Base-by-base conservation (phyloP, 2,797 vertebrate genomes). In the Sus cebifrons region DNA sequence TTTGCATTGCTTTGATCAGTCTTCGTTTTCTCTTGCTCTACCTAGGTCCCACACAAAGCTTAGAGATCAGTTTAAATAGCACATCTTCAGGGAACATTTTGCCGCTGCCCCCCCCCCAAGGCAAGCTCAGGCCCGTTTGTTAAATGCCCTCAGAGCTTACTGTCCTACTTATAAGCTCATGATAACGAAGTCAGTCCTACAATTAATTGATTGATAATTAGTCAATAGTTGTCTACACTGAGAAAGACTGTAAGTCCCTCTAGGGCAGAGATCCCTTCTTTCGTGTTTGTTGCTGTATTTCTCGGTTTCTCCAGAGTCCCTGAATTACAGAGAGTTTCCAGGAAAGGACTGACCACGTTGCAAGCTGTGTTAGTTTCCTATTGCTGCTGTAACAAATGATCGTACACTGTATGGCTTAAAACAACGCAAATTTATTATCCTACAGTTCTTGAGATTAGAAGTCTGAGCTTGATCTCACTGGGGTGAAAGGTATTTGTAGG, bases 21-120 rank as follows among this genome's bases (percentile, higher is more conserved):
- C 36, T 78, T 82, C 70, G 71, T 77, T 92, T 94, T 64, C 18
- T 90, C 52, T 65, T 79, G 73, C 25, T 62, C 32, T 78, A 36
- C 16, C 36, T 70, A 71, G 87, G 12, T n/a, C 44, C 23, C 29
- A 23, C 29, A 71, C 64, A 64, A 15, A 32, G 32, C 54, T 56
- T 14, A 20, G 68, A 94, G 74, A 73, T 67, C 54, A 29, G 56
- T 58, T 91, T 91, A 56, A 86, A 68, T 6, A n/a, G 56, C 52
- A 40, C 4, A 18, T 49, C 32, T 78, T 18, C 5, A 49, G 73
- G 65, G 70, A 65, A n/a, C 1, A 6, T 84, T 85, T 93, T 86
- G 36, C 71, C 49, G n/a, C 32, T 32, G 32, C 32, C 32, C 32
- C 32, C 32, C 32, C 7, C 58, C 20, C 25, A 23, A 79, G 40